These are phyloP conservation scores for Periophthalmus modestus DNA, from an alignment of 2,113 vertebrate species.

Conservation along the genomic window DNA sequence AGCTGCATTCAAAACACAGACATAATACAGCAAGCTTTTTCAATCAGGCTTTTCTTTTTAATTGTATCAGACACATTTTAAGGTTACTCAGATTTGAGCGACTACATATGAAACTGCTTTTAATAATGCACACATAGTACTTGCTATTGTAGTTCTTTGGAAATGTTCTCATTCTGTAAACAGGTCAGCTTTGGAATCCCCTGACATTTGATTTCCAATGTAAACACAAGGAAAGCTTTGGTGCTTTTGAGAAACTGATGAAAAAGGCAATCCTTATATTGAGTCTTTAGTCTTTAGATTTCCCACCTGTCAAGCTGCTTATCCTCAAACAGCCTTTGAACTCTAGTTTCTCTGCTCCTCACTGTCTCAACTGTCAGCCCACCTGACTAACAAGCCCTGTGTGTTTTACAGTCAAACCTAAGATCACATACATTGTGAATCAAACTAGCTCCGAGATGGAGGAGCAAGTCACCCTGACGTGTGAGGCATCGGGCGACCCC, in stretches of 20 bases:
- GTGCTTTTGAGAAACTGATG: conserved; percentile 22
- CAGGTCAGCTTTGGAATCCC: conserved; percentile 24
- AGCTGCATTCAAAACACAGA: conserved; percentile 3
- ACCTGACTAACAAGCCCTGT: conserved; percentile 26
- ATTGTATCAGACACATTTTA: background rate
- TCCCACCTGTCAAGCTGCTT: conserved; percentile 27
- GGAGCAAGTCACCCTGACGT: conserved; percentile 92
- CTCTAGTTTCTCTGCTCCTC: conserved; percentile 21
- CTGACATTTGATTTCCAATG: conserved; percentile 34
- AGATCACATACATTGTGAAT: conserved; percentile 95
- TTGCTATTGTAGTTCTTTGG: conserved; percentile 15
- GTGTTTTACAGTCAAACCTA: conserved; percentile 86
- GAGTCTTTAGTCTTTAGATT: conserved; percentile 24
- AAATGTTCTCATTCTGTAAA: conserved; percentile 8
- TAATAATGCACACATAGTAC: background rate
- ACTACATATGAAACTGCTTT: background rate
- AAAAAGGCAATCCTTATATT: conserved; percentile 31
- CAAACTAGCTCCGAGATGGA: conserved; percentile 92
- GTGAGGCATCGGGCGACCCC: conserved; percentile 94
- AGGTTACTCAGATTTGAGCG: background rate
- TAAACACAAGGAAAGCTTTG: conserved; percentile 37
- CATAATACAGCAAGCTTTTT: conserved; percentile 10
- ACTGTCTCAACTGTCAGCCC: conserved; percentile 29
- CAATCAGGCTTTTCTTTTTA: conserved; percentile 4
- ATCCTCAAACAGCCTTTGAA: conserved; percentile 43